Base-by-base conservation (phyloP, 1,140 invertebrate genomes). In the Monochamus saltuarius region DNA sequence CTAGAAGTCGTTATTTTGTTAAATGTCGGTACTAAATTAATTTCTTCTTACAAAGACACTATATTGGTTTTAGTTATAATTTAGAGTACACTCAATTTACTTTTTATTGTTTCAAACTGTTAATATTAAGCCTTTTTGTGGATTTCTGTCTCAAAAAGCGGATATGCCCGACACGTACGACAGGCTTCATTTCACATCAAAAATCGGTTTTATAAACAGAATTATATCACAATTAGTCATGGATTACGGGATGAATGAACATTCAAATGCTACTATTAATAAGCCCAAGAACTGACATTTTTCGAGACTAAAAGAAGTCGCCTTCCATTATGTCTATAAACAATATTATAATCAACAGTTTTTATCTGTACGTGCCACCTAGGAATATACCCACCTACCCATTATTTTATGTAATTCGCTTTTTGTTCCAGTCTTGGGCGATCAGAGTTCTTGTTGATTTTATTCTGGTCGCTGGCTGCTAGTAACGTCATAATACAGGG, bases 121-220 rank as follows among this genome's bases (percentile, higher is more conserved):
- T 65, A 61, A 54, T 59, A 38, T 53, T 56, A 40, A 34, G 53
- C 40, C 51, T 62, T 62, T 62, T 62, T 57, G 59, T 66, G 61
- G 54, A 66, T 62, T 62, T 62, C 59, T 61, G 37, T 50, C 39
- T 36, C 35, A 51, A 19, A 55, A 57, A 62, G 61, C 64, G 61
- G 40, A 56, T 55, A 53, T 63, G 39, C 43, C 36, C 45, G 55
- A 55, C 61, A 63, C 57, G 65, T 62, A 61, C 57, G 58, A 56
- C 58, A 51, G 22, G 65, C 65, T 66, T 66, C 61, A 64, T 64
- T 66, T 66, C 65, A 66, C 65, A 64, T 66, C 54, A 55, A 66
- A 66, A 64, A 63, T 64, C 59, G 40, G 57, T 64, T 66, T 66
- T 64, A 66, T 66, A 66, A 66, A 64, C 58, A 59, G 55, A 63